Evolutionary conservation across 2,888 invertebrate species (phyloP).

Genomic region (Lomographa bimaculata): DNA sequence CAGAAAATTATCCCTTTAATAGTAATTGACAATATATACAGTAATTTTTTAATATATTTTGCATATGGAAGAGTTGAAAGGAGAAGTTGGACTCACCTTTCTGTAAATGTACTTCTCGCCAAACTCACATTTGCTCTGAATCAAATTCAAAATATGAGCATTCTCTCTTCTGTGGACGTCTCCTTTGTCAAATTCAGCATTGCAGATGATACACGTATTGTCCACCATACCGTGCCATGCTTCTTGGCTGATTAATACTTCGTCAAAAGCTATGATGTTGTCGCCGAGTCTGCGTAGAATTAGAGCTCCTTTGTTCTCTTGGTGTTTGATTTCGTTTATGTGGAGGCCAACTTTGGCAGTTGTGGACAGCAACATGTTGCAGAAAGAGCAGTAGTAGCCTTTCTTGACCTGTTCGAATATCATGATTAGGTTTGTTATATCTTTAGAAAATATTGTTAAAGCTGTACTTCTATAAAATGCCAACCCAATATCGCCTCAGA

Average conservation of each 20-base stretch:
- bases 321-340: conserved; percentile 14
- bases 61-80: no score
- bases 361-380: conserved; percentile 27
- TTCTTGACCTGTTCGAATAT: conserved; percentile 45
- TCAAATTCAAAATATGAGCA: conserved; percentile 49
- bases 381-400: conserved; percentile 30
- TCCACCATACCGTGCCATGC: conserved; percentile 55
- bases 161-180: conserved; percentile 40
- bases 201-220: conserved; percentile 51
- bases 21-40: no score
- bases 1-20: no score
- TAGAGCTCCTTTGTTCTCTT: conserved; percentile 17
- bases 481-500: no score
- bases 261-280: conserved; percentile 19
- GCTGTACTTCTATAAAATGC: no score
- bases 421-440: no score
- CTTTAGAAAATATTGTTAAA: no score
- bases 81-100: conserved; percentile 39
- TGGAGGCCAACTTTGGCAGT: conserved; percentile 29
- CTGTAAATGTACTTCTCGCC: conserved; percentile 43
- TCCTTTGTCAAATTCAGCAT: conserved; percentile 45
- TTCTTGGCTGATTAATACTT: conserved; percentile 36
- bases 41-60: no score
- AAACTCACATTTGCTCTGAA: conserved; percentile 45
- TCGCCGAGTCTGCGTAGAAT: conserved; percentile 8